These are phyloP conservation scores for Keiferia lycopersicella DNA, from an alignment of 2,888 invertebrate species.

Conservation along the genomic window DNA sequence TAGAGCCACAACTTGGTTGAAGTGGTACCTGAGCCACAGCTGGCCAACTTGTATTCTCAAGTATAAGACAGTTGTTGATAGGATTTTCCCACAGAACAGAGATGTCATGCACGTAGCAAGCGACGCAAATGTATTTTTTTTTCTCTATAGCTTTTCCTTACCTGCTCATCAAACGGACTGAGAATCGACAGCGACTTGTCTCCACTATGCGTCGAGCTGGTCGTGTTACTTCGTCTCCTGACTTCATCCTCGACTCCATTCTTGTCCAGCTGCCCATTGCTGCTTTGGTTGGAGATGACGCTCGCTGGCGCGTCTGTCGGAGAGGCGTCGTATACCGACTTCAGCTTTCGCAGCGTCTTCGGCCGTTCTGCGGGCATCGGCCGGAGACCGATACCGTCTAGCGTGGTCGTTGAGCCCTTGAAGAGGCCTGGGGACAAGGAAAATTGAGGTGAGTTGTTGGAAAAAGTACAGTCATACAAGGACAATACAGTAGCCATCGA, in stretches of 20 bases:
- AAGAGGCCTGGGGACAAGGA: conserved; percentile 85
- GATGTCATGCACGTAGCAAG: no score
- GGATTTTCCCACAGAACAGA: no score
- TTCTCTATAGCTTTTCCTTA: no score
- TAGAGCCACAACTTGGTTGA: no score
- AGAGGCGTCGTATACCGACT: conserved; percentile 85
- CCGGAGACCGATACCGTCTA: conserved; percentile 82
- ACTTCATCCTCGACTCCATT: conserved; percentile 78
- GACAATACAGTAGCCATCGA: no score
- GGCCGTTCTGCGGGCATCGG: conserved; percentile 86
- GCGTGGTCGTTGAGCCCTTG: conserved; percentile 89
- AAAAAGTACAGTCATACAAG: no score
- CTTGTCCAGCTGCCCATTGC: conserved; percentile 69
- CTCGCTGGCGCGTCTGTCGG: conserved; percentile 62
- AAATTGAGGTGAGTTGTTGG: conserved; percentile 22
- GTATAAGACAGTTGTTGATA: no score
- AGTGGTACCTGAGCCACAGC: no score
- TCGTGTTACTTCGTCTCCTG: conserved; percentile 69
- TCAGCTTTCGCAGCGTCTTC: conserved; percentile 87
- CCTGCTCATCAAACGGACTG: conserved; percentile 93
- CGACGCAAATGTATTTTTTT: no score
- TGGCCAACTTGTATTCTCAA: no score
- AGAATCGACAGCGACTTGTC: conserved; percentile 82
- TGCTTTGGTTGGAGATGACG: conserved; percentile 56
- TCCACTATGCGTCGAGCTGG: conserved; percentile 68